Conservation (phyloP, 2,113 vertebrate genomes). For the Rhagologus leucostigma region DNA sequence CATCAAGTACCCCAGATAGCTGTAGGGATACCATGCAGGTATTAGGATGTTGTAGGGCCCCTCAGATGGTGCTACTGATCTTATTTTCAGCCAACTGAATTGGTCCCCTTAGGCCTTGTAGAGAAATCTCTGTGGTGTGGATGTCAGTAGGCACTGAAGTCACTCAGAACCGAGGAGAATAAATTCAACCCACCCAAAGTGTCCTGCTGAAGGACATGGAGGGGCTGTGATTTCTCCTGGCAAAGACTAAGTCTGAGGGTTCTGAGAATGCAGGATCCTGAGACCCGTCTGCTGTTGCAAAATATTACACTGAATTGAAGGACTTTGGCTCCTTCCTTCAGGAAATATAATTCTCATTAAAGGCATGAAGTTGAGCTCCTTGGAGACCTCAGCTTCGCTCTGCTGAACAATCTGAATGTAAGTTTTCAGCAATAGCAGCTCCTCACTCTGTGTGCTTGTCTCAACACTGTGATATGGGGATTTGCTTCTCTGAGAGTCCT, state of each 20-base stretch:
- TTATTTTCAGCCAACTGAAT: background rate
- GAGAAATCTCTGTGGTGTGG: background rate
- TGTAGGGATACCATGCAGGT: background rate
- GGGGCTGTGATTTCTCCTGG: background rate
- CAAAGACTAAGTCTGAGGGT: background rate
- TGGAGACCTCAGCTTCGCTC: background rate
- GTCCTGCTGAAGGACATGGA: background rate
- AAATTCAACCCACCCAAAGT: background rate
- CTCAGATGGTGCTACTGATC: background rate
- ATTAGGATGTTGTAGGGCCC: background rate
- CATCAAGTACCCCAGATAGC: background rate
- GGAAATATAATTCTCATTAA: conserved; percentile 30
- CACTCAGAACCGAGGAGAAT: background rate
- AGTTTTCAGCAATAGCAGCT: background rate
- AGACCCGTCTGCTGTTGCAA: background rate
- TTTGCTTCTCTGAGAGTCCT: background rate
- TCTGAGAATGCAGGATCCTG: background rate
- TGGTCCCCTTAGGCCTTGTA: background rate
- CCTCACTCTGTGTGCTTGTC: background rate
- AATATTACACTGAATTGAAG: background rate
- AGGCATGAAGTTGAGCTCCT: conserved; percentile 8
- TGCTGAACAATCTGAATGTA: background rate
- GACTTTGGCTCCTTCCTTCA: conserved; percentile 16
- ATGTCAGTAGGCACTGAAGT: background rate
- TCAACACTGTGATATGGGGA: background rate